Evolutionary conservation across 2,797 vertebrate genomes (phyloP), one percentile per base, ranked within the genome.

Genomic region (Pyrocephalus nanus): DNA sequence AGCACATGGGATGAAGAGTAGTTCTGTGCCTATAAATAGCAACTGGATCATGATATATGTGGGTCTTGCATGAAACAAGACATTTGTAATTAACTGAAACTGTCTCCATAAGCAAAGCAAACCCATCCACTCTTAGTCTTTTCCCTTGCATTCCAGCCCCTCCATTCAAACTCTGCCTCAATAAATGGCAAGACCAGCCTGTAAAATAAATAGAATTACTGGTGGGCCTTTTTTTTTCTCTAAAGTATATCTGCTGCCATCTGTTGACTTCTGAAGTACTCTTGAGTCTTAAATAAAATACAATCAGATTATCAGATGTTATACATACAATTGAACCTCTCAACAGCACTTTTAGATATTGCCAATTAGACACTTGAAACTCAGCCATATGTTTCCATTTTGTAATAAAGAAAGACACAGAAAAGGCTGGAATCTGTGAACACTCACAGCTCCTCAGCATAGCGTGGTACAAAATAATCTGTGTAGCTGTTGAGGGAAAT

Each of bases 231-330:
- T 1, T 67, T 74, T 80, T 93, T 90, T 20, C 87, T 94, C 67
- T 58, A 30, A 92, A 96, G 88, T 79, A 88, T 93, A 94, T 96
- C 81, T 97, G 90, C 93, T 97, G 96, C 97, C 96, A 96, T 97
- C 96, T 97, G 96, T 97, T 96, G 96, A 96, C 73, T 96, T 95
- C 80, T 84, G 75, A 91, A 91, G 64, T 72, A 81, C 80, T 88
- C 94, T 93, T 51, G 70, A 90, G 73, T 90, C 84, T 93, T 95
- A 94, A 96, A 94, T 95, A 96, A 96, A 96, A 93, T 60, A 76
- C 83, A 87, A 66, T 88, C 74, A 82, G 74, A 88, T 93, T 90
- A 94, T 95, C 58, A 81, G 74, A 93, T 93, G 80, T 94, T 95
- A 65, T 62, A 92, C 72, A 62, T 92, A 70, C 80, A 86, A 83